phyloP scores from a whole-genome alignment of 2,888 invertebrate species.

The Polydesmus complanatus region DNA sequence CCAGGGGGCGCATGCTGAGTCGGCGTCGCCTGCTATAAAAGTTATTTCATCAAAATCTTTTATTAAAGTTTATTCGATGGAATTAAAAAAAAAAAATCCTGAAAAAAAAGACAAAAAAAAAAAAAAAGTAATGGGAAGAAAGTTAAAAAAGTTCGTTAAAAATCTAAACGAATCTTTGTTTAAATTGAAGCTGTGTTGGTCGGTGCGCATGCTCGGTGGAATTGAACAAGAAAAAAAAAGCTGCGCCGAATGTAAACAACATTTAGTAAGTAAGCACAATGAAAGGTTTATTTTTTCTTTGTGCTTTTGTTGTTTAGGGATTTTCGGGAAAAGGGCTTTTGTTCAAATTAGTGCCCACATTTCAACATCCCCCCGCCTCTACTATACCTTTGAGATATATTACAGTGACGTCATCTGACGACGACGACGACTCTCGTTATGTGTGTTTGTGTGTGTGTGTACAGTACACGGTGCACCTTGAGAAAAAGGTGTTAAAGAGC shows the following conservation, averaged over 20 bases:
- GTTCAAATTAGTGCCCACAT: background rate
- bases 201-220: background rate
- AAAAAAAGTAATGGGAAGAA: too few relatives aligned
- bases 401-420: too few relatives aligned
- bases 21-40: background rate
- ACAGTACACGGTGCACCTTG: too few relatives aligned
- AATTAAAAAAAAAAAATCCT: background rate
- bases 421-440: background rate
- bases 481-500: background rate
- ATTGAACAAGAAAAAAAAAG: too few relatives aligned
- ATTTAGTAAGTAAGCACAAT: background rate
- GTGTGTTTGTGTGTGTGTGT: too few relatives aligned
- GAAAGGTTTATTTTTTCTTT: background rate
- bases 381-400: too few relatives aligned
- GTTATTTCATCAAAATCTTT: background rate
- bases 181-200: background rate
- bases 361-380: background rate
- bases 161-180: too few relatives aligned
- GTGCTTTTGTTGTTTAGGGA: background rate
- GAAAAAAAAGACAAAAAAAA: background rate
- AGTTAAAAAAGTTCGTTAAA: too few relatives aligned
- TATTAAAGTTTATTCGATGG: background rate
- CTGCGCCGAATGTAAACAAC: background rate
- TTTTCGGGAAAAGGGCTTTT: background rate
- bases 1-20: background rate